phyloP scores from a whole-genome alignment of 2,797 vertebrate genomes.

The Acanthurus tractus region DNA sequence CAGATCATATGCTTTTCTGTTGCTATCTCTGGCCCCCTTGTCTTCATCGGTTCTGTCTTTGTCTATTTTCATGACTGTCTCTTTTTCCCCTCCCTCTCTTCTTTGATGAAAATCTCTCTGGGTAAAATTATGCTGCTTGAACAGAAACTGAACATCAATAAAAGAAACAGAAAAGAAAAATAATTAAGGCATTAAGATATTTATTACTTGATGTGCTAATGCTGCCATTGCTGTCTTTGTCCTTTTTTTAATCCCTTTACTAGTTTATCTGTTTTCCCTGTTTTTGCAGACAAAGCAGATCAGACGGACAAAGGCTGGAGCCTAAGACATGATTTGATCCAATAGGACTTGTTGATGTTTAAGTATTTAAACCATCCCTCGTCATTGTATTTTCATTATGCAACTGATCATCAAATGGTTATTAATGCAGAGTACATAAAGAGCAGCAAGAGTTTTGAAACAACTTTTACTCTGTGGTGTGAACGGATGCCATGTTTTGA shows the following conservation, averaged over 20 bases:
- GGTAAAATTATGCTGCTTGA: constrained; percentile 1
- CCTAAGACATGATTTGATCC: constrained; percentile 2
- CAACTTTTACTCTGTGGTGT: neutral
- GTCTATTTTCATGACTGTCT: constrained; percentile 19
- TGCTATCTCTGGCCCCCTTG: constrained; percentile 33
- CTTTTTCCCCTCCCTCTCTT: constrained; percentile 8
- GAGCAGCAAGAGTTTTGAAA: neutral
- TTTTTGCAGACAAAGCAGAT: constrained; percentile 17
- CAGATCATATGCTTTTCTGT: constrained; percentile 46
- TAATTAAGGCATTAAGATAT: neutral
- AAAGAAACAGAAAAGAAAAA: neutral
- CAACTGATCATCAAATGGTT: neutral
- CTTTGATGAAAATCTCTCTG: constrained; percentile 33
- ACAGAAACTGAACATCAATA: neutral
- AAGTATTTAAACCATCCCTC: constrained; percentile 2
- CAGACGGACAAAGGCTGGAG: neutral
- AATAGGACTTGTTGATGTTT: neutral
- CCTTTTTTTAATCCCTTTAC: constrained; percentile 11
- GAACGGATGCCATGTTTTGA: neutral
- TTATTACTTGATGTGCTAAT: constrained; percentile 2
- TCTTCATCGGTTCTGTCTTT: constrained; percentile 31
- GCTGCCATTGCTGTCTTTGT: constrained; percentile 19
- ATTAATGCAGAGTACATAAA: constrained; percentile 7
- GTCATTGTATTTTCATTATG: constrained; percentile 7
- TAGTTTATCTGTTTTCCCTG: constrained; percentile 9